A percentile compares a stretch with the other conserved stretches of the same genome.
These are phyloP conservation scores for Metalampra italica DNA, from an alignment of 2,888 invertebrate genomes.

Conservation along the genomic window DNA sequence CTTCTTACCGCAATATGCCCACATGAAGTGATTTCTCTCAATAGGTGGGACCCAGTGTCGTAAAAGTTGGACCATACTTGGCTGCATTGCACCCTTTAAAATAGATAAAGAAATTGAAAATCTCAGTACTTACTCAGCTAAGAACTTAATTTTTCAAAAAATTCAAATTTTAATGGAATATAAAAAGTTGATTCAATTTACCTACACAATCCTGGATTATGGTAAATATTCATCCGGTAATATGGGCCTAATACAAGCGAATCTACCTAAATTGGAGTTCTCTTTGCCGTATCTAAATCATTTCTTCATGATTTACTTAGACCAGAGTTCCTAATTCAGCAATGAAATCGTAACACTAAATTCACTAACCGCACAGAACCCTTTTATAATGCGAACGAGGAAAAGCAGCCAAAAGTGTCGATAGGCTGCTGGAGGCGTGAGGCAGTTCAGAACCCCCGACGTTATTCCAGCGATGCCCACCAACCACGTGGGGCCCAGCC, in stretches of 20 bases:
- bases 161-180: no score
- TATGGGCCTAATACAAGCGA: no score
- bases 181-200: no score
- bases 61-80: slow-evolving; percentile 68
- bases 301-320: no score
- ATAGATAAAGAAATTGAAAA: slow-evolving; percentile 2
- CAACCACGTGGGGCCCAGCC: slow-evolving; percentile 65
- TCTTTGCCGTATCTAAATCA: no score
- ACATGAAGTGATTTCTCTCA: slow-evolving; percentile 70
- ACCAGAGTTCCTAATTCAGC: no score
- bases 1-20: slow-evolving; percentile 67
- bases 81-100: slow-evolving; percentile 67
- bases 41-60: slow-evolving; percentile 68
- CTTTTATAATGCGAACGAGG: slow-evolving; percentile 47
- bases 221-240: no score
- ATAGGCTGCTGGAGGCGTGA: slow-evolving; percentile 59
- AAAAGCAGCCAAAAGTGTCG: slow-evolving; percentile 58
- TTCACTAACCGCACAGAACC: slow-evolving; percentile 65
- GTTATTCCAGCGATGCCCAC: slow-evolving; percentile 54
- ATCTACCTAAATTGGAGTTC: no score
- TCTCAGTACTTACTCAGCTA: no score
- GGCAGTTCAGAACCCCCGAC: slow-evolving; percentile 54
- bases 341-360: no score
- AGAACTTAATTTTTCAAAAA: no score
- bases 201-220: no score